phyloP scores from a whole-genome alignment of 2,113 vertebrate species.

The Morone chrysops region DNA sequence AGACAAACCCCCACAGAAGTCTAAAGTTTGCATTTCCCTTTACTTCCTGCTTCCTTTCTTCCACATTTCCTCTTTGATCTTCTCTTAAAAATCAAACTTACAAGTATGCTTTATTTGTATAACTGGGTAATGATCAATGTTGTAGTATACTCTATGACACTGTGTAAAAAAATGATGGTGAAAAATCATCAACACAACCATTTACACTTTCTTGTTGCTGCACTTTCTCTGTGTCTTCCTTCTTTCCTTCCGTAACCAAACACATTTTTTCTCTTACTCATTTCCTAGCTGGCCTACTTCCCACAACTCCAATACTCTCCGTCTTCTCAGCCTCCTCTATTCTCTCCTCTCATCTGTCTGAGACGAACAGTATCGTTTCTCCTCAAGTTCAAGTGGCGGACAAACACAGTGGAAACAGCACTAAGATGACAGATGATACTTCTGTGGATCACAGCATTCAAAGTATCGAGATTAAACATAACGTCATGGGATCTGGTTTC shows the following conservation, averaged over 20 bases:
- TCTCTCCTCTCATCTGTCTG: constrained; percentile 22
- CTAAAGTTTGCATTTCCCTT: background rate
- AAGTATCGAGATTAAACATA: background rate
- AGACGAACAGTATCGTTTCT: background rate
- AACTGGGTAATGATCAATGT: background rate
- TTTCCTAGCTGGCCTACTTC: background rate
- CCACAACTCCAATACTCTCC: background rate
- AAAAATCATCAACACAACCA: no score
- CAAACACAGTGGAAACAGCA: constrained; percentile 4
- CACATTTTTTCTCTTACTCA: background rate
- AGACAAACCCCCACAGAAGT: background rate
- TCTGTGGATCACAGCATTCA: background rate
- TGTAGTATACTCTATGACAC: background rate
- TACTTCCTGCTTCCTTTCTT: background rate
- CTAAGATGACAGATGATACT: background rate
- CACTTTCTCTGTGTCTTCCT: background rate
- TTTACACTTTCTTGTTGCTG: background rate
- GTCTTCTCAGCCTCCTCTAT: background rate
- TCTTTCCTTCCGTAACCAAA: background rate
- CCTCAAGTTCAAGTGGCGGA: constrained; percentile 25
- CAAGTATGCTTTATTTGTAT: background rate
- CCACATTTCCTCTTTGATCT: background rate
- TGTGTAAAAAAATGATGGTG: no score
- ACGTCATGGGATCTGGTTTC: background rate
- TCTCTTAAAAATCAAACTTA: background rate